Conservation (phyloP, 2,797 vertebrate species). For the Ctenopoma kingsleyae region DNA sequence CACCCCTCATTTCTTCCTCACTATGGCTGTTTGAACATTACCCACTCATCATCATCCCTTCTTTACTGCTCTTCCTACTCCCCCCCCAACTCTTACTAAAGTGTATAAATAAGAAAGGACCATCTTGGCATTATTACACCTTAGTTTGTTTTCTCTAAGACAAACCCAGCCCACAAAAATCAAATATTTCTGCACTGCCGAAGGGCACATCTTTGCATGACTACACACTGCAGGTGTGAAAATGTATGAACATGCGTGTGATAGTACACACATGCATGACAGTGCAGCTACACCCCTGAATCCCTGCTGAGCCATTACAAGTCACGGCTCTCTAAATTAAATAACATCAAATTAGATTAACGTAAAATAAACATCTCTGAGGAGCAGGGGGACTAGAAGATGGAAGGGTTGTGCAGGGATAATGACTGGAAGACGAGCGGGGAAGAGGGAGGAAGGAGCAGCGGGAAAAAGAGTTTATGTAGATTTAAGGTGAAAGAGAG, state of each 20-base stretch:
- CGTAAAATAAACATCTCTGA: constrained; percentile 73
- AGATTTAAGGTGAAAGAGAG: constrained; percentile 59
- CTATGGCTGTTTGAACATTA: constrained; percentile 42
- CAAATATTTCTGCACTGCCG: constrained; percentile 47
- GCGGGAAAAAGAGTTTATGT: constrained; percentile 22
- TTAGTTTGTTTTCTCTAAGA: constrained; percentile 62
- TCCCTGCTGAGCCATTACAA: constrained; percentile 75
- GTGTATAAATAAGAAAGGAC: constrained; percentile 72
- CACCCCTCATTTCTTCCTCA: constrained; percentile 44
- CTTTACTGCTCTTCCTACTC: constrained; percentile 19
- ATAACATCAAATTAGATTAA: constrained; percentile 79
- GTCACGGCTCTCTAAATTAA: constrained; percentile 77
- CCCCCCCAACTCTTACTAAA: constrained; percentile 42
- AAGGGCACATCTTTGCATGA: constrained; percentile 51
- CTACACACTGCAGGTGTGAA: constrained; percentile 24
- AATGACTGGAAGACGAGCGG: constrained; percentile 2
- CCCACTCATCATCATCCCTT: constrained; percentile 33
- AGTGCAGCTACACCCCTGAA: constrained; percentile 38
- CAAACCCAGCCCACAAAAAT: constrained; percentile 47
- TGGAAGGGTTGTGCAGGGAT: constrained; percentile 26
- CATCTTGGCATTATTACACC: constrained; percentile 56
- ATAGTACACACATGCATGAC: background rate
- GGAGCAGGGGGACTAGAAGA: constrained; percentile 47
- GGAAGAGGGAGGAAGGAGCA: background rate
- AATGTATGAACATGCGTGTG: background rate